A percentile compares a stretch with the other conserved stretches of the same genome.
Conservation (phyloP, 2,888 invertebrate species). For the Morpho helenor region DNA sequence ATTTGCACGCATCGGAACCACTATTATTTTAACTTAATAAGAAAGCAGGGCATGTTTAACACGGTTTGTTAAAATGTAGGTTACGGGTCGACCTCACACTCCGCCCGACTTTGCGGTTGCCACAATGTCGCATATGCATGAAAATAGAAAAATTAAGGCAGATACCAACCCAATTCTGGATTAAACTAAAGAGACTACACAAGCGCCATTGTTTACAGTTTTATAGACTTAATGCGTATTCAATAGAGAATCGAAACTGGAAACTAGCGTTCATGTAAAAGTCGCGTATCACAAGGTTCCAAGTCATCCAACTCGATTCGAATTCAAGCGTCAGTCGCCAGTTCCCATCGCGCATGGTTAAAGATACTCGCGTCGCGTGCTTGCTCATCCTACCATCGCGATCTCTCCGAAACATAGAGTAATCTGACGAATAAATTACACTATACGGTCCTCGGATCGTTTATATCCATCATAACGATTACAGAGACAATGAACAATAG, state of each 20-base stretch:
- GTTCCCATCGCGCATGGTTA: constrained; percentile 23
- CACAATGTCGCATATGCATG: constrained; percentile 1
- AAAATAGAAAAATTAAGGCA: constrained; percentile 5
- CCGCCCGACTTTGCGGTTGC: constrained; percentile 1
- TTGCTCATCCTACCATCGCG: constrained; percentile 17
- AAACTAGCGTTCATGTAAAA: constrained; percentile 12
- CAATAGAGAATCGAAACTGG: neutral
- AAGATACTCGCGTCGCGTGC: constrained; percentile 16
- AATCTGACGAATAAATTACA: constrained; percentile 16
- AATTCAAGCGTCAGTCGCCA: constrained; percentile 3
- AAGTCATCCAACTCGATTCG: constrained; percentile 10
- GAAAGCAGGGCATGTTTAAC: constrained; percentile 20
- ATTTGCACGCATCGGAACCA: no score
- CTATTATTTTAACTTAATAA: neutral
- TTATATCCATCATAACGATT: constrained; percentile 14
- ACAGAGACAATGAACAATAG: constrained; percentile 27
- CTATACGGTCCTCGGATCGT: constrained; percentile 12
- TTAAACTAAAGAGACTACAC: neutral
- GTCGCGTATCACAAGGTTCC: constrained; percentile 21
- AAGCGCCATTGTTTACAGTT: neutral
- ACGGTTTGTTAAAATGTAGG: constrained; percentile 27
- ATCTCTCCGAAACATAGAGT: constrained; percentile 21
- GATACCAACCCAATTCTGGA: neutral
- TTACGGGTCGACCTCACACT: constrained; percentile 24
- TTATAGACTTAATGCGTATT: constrained; percentile 1